Evolutionary conservation across 2,888 invertebrate species (phyloP), one percentile per base, ranked within the genome.

Genomic region (Tetragonula carbonaria): DNA sequence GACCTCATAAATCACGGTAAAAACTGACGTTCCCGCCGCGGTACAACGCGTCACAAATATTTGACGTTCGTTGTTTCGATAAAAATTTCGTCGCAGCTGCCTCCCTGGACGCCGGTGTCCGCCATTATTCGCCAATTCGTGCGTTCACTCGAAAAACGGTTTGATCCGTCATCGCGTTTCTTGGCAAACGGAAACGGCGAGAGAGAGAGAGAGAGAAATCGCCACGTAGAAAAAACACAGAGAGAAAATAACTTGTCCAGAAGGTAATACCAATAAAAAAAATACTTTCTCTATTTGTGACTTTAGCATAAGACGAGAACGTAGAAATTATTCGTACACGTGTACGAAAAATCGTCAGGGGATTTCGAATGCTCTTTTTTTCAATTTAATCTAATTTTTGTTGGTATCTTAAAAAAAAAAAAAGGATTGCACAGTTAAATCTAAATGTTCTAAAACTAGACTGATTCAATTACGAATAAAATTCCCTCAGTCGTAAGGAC

Each of bases 1-100:
- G 78, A 84, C 55, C 65, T 78, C 89, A 78, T 89, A 88, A 88
- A 88, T 89, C 89, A 87, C 72, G 50, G 71, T 45, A 65, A 45
- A 82, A 77, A 72, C 75, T 74, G 83, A 83, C 74, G 71, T 38
- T 45, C 21, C 53, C 51, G 13, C 28, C 13, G 67, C 65, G 59
- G 63, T 77, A 66, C 74, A 68, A 50, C 67, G 80, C 5, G 65
- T 76, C 67, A 50, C 76, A 83, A 80, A 80, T 83, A 76, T 85
- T 80, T 85, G 65, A 85, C 78, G 67, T 18, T n/a, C 59, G 38
- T 18, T 81, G 77, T 81, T 50, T 55, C 57, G 65, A 75, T 82
- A 73, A 79, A 84, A 82, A 72, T 74, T 53, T 74, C 51, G 23
- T 16, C 14, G 14, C 51, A 23, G 23, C 59, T 50, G 62, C 23